Base-by-base conservation (phyloP, 1,140 invertebrate genomes). In the Varroa destructor region DNA sequence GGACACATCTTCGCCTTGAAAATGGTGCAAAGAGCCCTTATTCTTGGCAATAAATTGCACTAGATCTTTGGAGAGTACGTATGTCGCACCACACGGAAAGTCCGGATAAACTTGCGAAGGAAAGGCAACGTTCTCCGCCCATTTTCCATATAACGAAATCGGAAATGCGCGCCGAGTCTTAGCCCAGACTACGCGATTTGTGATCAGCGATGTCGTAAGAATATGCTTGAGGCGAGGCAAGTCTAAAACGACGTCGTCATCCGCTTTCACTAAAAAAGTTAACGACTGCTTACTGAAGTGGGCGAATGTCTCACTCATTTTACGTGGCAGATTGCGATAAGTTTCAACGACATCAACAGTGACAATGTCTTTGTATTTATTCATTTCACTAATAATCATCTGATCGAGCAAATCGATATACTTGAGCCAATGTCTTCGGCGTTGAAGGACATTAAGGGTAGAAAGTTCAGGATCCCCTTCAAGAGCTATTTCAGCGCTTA, bases 341-440 rank as follows among this genome's bases (percentile, higher is more conserved):
- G 61, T 67, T 12, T 67, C 61, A 40, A 67, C 61, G 14, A 67
- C 61, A 37, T 67, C 37, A 40, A 67, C 61, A 1, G 14, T 67
- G 61, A 67, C 61, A 37, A 67, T 67, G 37, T 67, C 61, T 67
- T 40, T 67, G 37, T 25, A 40, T 67, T 67, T 67, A 67, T 67
- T 67, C 61, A 67, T 67, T 67, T 67, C 61, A 8, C 61, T 37
- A 12, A 67, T 3, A 40, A 67, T 67, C 8, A 1, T 36, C 61
- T 8, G 10, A 67, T 67, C 61, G 10, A 67, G 10, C 10, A 43
- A 12, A 14, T 67, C 61, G 61, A 67, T 12, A 12, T 46, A 37
- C 37, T 67, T 37, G 12, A 67, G 36, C 61, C 61, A 67, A 3
- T 43, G 61, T 43, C 61, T 40, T 8, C 61, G 40, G 1, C 61